Evolutionary conservation across 2,797 vertebrate genomes (phyloP), one percentile per base, ranked within the genome.

Genomic region (Trichosurus vulpecula): DNA sequence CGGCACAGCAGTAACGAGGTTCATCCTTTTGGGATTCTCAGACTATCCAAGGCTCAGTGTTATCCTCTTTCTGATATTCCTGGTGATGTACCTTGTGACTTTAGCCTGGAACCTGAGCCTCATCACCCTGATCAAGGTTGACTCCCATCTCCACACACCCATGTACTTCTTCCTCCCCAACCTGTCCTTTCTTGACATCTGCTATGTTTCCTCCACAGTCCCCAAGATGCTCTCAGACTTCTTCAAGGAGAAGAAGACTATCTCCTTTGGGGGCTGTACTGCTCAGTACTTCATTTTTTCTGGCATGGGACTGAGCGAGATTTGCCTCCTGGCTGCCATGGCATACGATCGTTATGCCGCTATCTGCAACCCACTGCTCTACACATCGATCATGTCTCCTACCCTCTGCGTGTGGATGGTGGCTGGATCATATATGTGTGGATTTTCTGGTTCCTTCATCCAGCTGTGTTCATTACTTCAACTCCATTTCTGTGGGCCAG

Each of bases 91-190:
- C 1, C 8, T 95, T 58, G 35, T 92, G 22, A 93, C 93, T 2
- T 29, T 55, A 31, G 8, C 41, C 31, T 97, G 97, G 96, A 96
- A 94, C n/a, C 9, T 96, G 93, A 54, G 66, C 14, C 94, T 97
- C 14, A 41, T 90, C 35, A 0, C 91, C 29, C 41, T 96, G 41
- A 93, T 91, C 55, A 66, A 16, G 90, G 52, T 3, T 12, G 91
- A 96, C 47, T 35, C 93, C n/a, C 41, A 12, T 55, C 90, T 94
- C 16, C 95, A 95, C 35, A 96, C 93, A 27, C 95, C 96, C n/a
- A 96, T 94, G 97, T 96, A 93, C 61, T 95, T 95, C 54, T 96
- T 97, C 54, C 94, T 97, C 90, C 94, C 96, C 52, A 94, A 96
- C 4, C 56, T 96, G 6, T 81, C 96, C 41, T 96, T 97, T 90